Percentiles rank a stretch among this genome's conserved stretches.
phyloP scores from a whole-genome alignment of 2,113 vertebrate species.

The Pan troglodytes region NHGRI_mPanTro3-v2.1_pri NC_072398.2:59635501-59636000 shows the following conservation, averaged over 20 bases:
- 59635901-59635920: neutral
- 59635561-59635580: slow-evolving; percentile 54
- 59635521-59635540: neutral
- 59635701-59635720: neutral
- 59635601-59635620: slow-evolving; percentile 59
- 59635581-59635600: slow-evolving; percentile 6
- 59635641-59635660: slow-evolving; percentile 63
- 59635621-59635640: slow-evolving; percentile 51
- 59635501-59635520: neutral
- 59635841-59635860: neutral
- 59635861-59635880: neutral
- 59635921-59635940: neutral
- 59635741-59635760: neutral
- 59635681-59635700: slow-evolving; percentile 14
- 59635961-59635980: neutral
- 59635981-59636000: neutral
- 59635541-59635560: neutral
- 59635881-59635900: neutral
- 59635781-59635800: neutral
- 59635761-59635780: neutral
- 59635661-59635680: slow-evolving; percentile 42
- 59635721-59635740: rapidly evolving
- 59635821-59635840: neutral
- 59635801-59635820: neutral
- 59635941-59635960: neutral